A percentile compares a stretch with the other conserved stretches of the same genome.
phyloP scores from a whole-genome alignment of 2,888 invertebrate species.

The Nycteola revayana region DNA sequence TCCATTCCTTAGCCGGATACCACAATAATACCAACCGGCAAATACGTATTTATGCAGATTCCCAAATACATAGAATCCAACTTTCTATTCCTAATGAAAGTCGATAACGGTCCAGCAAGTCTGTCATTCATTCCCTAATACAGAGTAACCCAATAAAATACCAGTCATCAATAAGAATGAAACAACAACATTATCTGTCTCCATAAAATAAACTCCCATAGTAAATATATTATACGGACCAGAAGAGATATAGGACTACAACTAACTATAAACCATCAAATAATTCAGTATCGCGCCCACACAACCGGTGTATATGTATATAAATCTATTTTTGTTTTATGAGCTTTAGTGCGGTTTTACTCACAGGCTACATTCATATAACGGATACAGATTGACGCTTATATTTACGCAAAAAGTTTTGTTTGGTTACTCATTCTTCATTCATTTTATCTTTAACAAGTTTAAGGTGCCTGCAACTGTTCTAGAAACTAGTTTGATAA shows the following conservation, averaged over 20 bases:
- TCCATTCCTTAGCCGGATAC: no score
- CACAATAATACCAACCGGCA: no score
- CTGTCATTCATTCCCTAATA: no score
- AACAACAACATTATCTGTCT: constrained; percentile 2
- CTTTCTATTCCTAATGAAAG: no score
- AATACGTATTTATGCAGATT: no score
- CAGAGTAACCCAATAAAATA: no score
- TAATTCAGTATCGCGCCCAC: constrained; percentile 36
- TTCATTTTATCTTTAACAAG: constrained; percentile 21
- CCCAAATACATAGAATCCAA: no score
- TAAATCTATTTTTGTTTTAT: constrained; percentile 46
- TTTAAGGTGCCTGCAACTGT: constrained; percentile 22
- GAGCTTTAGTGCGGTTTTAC: constrained; percentile 28
- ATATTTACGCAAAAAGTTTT: constrained; percentile 29
- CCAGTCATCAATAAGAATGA: background rate
- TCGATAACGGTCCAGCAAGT: no score
- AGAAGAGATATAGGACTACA: no score
- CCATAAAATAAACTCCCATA: no score
- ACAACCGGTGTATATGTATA: constrained; percentile 32
- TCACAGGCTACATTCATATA: constrained; percentile 33
- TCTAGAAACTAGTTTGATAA: constrained; percentile 21
- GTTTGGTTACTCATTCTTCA: constrained; percentile 17
- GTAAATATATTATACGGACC: no score
- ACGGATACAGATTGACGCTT: constrained; percentile 32
- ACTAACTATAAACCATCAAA: constrained; percentile 33